Evolutionary conservation across 2,797 vertebrate genomes (phyloP), one percentile per base, ranked within the genome.

Genomic region (Intellagama lesueurii): DNA sequence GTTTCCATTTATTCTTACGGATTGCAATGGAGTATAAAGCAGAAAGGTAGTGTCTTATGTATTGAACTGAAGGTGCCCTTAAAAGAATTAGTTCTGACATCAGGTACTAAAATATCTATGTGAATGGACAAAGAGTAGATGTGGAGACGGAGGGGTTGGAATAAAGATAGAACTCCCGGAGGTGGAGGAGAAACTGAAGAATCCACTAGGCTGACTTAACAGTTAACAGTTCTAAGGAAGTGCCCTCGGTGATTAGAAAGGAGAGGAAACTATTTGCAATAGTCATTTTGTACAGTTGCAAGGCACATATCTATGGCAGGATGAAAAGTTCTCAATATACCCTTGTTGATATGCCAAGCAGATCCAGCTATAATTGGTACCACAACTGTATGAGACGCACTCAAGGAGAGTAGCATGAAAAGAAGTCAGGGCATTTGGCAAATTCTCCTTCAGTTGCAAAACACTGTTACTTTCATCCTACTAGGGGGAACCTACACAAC

Each of bases 131-230:
- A 81, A 81, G 5, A 30, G 24, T 24, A 28, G 4, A 30, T 26
- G 4, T 35, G 40, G 40, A 83, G 26, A 69, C 12, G 52, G 66
- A 73, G 56, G 35, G 19, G 9, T 3, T 86, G 75, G 85, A 87
- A 72, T 72, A 35, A 73, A 81, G 30, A 73, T 69, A 70, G 5
- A 72, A 81, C 73, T 87, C 47, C 56, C n/a, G 69, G 69, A 87
- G 68, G 86, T 87, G 86, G 86, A 40, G 6, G 26, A n/a, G 28
- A 56, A 72, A 49, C 86, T 81, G 49, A 87, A 87, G 44, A 80
- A 80, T 87, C 77, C 66, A 35, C 26, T 30, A 70, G 22, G 12
- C 52, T 47, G 40, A 66, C 26, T 66, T 35, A 16, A 47, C 64
- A 78, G 44, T 64, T 44, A 70, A 49, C 44, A 83, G 70, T 70